Evolutionary conservation across 2,797 vertebrate genomes (phyloP).

Genomic region (Semaprochilodus insignis): DNA sequence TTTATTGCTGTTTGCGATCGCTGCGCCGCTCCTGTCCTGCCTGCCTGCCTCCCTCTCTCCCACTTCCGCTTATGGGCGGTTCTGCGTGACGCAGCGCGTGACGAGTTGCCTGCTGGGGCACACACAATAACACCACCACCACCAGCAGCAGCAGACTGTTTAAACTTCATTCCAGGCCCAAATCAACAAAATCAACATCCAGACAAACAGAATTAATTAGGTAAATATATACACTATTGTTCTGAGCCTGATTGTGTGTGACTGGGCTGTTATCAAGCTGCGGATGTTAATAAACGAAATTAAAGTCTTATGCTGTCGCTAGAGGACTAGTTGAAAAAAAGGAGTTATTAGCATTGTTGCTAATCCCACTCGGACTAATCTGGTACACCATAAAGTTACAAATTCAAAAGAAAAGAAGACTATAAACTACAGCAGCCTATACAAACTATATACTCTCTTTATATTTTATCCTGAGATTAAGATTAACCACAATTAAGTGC

Average conservation of each 20-base stretch:
- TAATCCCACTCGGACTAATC: no score
- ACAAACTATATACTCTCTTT: no score
- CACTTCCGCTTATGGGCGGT: conserved; percentile 74
- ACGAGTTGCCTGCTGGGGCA: background rate
- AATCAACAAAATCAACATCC: background rate
- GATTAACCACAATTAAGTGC: no score
- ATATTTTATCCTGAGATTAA: no score
- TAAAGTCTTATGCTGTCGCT: background rate
- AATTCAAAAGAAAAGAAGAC: no score
- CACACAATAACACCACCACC: background rate
- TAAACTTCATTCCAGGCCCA: background rate
- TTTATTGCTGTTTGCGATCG: background rate
- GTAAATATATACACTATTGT: background rate
- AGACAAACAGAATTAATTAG: background rate
- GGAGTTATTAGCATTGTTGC: background rate
- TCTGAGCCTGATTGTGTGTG: no score
- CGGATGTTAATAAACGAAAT: background rate
- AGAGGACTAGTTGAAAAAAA: background rate
- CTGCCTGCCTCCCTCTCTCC: conserved; percentile 19
- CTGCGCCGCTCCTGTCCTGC: background rate
- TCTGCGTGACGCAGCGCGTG: conserved; percentile 69
- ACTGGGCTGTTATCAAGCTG: background rate
- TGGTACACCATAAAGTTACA: no score
- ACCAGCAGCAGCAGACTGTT: background rate
- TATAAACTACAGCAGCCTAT: no score